Conservation (phyloP, 1,140 invertebrate genomes). For the Aphidius ervi region DNA sequence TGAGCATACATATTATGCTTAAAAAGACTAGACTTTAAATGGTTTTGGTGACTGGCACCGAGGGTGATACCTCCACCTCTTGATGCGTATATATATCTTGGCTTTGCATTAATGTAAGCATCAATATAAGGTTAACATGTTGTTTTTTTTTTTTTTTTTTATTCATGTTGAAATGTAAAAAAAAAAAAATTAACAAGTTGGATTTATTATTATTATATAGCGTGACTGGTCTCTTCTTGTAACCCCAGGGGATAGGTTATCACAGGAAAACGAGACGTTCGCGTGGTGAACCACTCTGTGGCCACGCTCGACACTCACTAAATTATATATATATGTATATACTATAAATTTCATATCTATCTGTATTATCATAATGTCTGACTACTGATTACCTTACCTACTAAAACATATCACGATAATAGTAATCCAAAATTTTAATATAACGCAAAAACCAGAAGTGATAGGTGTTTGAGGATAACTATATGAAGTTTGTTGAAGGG, state of each 20-base stretch:
- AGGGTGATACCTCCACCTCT: slow-evolving; percentile 38
- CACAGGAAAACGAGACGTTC: slow-evolving; percentile 44
- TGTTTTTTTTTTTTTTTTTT: too few relatives aligned
- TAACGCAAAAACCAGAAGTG: too few relatives aligned
- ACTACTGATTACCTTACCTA: neutral
- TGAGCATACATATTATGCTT: slow-evolving; percentile 3
- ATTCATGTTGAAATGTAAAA: too few relatives aligned
- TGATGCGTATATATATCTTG: slow-evolving; percentile 5
- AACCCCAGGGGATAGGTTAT: slow-evolving; percentile 17
- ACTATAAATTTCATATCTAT: too few relatives aligned
- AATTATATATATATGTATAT: slow-evolving; percentile 8
- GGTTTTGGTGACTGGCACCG: slow-evolving; percentile 47
- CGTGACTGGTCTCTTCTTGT: slow-evolving; percentile 36
- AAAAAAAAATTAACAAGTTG: neutral
- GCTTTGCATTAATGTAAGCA: neutral
- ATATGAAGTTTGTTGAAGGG: too few relatives aligned
- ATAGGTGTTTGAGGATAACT: too few relatives aligned
- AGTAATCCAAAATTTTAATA: too few relatives aligned
- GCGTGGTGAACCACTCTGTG: slow-evolving; percentile 50
- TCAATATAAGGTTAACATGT: neutral
- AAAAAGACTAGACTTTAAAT: slow-evolving; percentile 34
- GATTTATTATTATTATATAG: slow-evolving; percentile 20
- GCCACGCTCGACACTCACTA: slow-evolving; percentile 49
- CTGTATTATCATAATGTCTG: neutral
- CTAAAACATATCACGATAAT: too few relatives aligned